phyloP scores from a whole-genome alignment of 2,888 invertebrate species.

The Marasmarcha lunaedactyla region DNA sequence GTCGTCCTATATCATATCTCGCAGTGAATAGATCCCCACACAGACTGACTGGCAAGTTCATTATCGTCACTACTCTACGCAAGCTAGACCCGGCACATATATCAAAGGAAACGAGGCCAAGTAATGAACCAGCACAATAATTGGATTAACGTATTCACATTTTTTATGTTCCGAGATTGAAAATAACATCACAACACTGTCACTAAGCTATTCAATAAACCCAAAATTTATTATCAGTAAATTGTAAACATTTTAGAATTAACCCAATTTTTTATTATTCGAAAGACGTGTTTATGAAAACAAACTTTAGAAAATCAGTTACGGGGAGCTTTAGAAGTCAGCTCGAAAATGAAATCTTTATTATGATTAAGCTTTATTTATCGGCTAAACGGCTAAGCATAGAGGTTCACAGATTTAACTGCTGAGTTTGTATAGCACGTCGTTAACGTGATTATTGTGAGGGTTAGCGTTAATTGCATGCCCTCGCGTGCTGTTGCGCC shows the following conservation, averaged over 20 bases:
- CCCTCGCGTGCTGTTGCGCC: neutral
- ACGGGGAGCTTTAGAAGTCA: slow-evolving; percentile 25
- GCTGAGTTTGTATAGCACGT: neutral
- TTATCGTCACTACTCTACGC: slow-evolving; percentile 35
- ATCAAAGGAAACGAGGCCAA: slow-evolving; percentile 31
- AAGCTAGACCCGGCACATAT: slow-evolving; percentile 40
- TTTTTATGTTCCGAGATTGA: slow-evolving; percentile 19
- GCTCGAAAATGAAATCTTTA: slow-evolving; percentile 36
- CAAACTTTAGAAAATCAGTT: slow-evolving; percentile 36
- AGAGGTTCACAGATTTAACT: neutral
- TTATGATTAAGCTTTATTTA: slow-evolving; percentile 43
- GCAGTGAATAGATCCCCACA: slow-evolving; percentile 10
- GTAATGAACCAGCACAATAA: slow-evolving; percentile 22
- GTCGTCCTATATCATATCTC: slow-evolving; percentile 36
- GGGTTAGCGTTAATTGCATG: neutral
- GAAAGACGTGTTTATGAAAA: slow-evolving; percentile 34
- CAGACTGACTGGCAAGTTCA: slow-evolving; percentile 48
- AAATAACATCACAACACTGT: slow-evolving; percentile 16
- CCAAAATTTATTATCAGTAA: slow-evolving; percentile 14
- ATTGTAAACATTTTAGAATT: slow-evolving; percentile 22
- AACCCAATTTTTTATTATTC: slow-evolving; percentile 38
- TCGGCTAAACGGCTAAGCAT: slow-evolving; percentile 22
- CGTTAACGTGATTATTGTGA: neutral
- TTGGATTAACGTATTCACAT: too few relatives aligned
- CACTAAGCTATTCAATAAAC: neutral